Conservation (phyloP, 2,113 vertebrate genomes). For the Falcunculus frontatus region DNA sequence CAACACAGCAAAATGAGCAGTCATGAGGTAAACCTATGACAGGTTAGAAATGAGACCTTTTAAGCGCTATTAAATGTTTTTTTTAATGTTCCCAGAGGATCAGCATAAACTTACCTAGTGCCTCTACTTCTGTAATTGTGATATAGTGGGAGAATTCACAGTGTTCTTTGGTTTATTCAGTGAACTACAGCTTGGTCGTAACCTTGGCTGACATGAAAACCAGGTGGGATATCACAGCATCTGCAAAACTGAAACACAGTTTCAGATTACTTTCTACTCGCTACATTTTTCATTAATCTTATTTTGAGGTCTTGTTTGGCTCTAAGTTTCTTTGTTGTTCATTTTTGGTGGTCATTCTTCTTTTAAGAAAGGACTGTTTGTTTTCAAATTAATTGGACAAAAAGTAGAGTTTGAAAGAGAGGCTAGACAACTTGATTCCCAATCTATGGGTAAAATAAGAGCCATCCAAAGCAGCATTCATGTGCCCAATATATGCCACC, state of each 20-base stretch:
- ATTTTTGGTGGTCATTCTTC: background rate
- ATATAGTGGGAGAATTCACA: background rate
- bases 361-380: background rate
- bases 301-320: background rate
- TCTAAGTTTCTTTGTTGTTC: background rate
- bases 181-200: background rate
- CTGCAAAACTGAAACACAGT: background rate
- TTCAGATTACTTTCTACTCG: background rate
- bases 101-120: background rate
- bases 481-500: background rate
- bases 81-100: constrained; percentile 10
- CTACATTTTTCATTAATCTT: background rate
- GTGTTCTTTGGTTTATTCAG: background rate
- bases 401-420: background rate
- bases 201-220: background rate
- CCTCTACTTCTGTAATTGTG: constrained; percentile 14
- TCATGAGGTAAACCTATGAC: constrained; percentile 2
- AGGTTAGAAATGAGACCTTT: constrained; percentile 55
- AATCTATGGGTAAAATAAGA: background rate
- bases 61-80: constrained; percentile 48
- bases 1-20: constrained; percentile 26
- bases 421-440: background rate
- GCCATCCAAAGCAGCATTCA: background rate
- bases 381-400: background rate
- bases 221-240: background rate